These are phyloP conservation scores for Puntigrus tetrazona DNA, from an alignment of 2,113 vertebrate genomes.

Conservation along the genomic window DNA sequence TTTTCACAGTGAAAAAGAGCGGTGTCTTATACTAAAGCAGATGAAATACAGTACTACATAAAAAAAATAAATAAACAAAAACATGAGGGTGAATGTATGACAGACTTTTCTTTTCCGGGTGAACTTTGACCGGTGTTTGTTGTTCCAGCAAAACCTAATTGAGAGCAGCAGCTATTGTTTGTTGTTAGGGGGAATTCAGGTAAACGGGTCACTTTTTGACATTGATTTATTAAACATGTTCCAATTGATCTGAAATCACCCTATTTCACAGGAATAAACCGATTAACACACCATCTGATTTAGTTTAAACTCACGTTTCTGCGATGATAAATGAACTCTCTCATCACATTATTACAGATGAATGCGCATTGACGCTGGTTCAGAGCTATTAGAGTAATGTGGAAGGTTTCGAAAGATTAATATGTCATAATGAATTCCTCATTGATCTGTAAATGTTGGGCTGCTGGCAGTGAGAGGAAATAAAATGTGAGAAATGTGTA, in stretches of 20 bases:
- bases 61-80: too few species aligned
- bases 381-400: neutral
- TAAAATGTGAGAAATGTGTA: neutral
- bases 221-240: neutral
- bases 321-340: constrained; percentile 12
- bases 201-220: neutral
- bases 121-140: neutral
- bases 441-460: neutral
- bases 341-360: constrained; percentile 6
- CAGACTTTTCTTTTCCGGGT: neutral
- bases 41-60: neutral
- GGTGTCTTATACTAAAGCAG: neutral
- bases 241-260: neutral
- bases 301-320: neutral
- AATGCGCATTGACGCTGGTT: neutral
- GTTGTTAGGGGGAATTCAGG: neutral
- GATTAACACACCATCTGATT: neutral
- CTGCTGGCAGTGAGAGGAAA: neutral
- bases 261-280: neutral
- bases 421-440: neutral
- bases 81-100: neutral
- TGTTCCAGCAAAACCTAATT: neutral
- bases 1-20: neutral
- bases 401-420: constrained; percentile 24
- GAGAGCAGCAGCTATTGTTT: neutral